Evolutionary conservation across 2,888 invertebrate genomes (phyloP).

Genomic region (Pachliopta kotzebuea): DNA sequence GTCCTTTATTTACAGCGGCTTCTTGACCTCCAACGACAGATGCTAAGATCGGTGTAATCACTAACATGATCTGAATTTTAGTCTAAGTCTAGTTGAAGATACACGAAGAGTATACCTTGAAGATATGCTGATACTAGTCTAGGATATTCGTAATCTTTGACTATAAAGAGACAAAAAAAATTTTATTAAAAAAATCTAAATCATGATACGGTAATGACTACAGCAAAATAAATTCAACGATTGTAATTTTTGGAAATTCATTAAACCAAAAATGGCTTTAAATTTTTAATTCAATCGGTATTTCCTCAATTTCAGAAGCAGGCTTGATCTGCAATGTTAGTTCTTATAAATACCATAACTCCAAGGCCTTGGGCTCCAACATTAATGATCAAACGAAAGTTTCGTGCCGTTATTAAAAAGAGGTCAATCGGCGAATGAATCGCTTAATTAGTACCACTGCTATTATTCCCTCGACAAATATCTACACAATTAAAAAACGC

Average conservation of each 20-base stretch:
- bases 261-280: background rate
- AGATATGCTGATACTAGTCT: too few relatives aligned
- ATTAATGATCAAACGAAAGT: conserved; percentile 22
- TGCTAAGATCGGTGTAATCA: too few relatives aligned
- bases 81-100: too few relatives aligned
- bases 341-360: conserved; percentile 8
- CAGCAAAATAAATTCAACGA: too few relatives aligned
- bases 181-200: too few relatives aligned
- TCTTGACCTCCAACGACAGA: background rate
- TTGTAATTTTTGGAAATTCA: background rate
- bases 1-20: conserved; percentile 14
- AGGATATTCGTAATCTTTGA: too few relatives aligned
- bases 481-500: conserved; percentile 17
- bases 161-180: too few relatives aligned
- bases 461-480: conserved; percentile 12
- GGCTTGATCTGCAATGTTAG: conserved; percentile 17
- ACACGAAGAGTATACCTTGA: too few relatives aligned
- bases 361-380: background rate
- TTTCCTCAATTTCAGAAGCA: background rate
- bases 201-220: too few relatives aligned
- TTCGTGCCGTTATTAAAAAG: conserved; percentile 15
- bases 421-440: conserved; percentile 23
- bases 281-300: background rate
- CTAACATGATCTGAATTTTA: too few relatives aligned
- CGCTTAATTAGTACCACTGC: conserved; percentile 24